Percentiles rank a stretch among this genome's conserved stretches.
These are phyloP conservation scores for Laupala kohalensis DNA, from an alignment of 1,140 invertebrate species.

Conservation along the genomic window DNA sequence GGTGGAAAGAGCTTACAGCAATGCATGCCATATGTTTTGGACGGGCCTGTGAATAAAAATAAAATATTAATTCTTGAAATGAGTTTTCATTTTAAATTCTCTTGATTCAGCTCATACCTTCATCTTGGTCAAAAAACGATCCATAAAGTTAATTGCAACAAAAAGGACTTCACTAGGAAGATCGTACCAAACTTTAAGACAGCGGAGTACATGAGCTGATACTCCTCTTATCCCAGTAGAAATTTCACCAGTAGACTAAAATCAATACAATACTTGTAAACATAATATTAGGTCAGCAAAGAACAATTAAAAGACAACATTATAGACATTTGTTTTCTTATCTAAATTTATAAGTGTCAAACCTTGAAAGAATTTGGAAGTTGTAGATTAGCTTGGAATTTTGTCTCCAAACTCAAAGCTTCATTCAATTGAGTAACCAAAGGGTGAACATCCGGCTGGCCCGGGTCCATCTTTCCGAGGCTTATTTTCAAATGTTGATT, in stretches of 20 bases:
- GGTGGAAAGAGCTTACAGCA: constrained; percentile 52
- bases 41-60: constrained; percentile 27
- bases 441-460: constrained; percentile 15
- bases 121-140: constrained; percentile 59
- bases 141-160: constrained; percentile 60
- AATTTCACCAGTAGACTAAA: constrained; percentile 35
- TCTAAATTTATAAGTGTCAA: not conserved
- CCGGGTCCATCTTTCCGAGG: constrained; percentile 14
- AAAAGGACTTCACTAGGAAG: constrained; percentile 62
- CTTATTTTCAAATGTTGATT: not conserved
- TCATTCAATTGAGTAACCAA: constrained; percentile 19
- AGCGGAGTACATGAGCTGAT: constrained; percentile 61
- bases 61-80: not conserved
- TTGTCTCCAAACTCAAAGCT: constrained; percentile 20
- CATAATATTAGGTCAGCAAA: not conserved
- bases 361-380: constrained; percentile 12
- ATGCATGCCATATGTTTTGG: constrained; percentile 58
- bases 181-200: constrained; percentile 71
- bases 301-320: not conserved
- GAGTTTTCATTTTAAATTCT: not conserved
- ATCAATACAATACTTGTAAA: not conserved
- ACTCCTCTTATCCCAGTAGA: constrained; percentile 58
- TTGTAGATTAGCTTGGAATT: constrained; percentile 21
- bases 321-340: not conserved
- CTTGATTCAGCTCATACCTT: constrained; percentile 34